phyloP scores from a whole-genome alignment of 2,888 invertebrate genomes.

The Aspidapion aeneum region DNA sequence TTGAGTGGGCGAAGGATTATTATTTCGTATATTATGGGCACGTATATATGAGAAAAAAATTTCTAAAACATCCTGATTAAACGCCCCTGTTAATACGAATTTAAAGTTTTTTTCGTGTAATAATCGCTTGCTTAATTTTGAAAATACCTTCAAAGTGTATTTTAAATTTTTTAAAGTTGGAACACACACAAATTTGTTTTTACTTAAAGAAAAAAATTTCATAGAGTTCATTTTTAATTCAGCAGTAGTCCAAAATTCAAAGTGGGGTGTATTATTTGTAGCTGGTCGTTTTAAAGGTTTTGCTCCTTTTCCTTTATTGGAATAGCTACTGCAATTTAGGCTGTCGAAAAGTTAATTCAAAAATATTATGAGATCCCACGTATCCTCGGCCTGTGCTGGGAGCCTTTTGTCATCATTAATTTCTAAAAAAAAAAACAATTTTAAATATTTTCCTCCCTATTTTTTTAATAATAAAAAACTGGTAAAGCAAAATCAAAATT shows the following conservation, averaged over 20 bases:
- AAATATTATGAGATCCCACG: constrained; percentile 23
- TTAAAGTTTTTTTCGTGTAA: constrained; percentile 8
- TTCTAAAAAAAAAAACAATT: constrained; percentile 16
- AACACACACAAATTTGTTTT: too few species aligned
- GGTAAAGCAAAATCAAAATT: neutral
- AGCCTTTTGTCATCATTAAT: constrained; percentile 11
- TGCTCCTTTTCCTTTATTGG: neutral
- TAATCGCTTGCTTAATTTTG: constrained; percentile 9
- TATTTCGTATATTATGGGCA: constrained; percentile 17
- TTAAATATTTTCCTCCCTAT: too few species aligned
- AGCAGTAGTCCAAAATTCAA: constrained; percentile 21
- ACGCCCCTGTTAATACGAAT: constrained; percentile 14
- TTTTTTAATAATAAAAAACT: constrained; percentile 4
- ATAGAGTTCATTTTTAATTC: constrained; percentile 12
- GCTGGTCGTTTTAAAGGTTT: constrained; percentile 22
- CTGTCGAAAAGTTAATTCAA: constrained; percentile 23
- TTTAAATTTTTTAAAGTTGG: constrained; percentile 13
- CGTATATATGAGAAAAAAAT: constrained; percentile 16
- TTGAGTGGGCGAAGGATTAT: constrained; percentile 13
- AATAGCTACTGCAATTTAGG: constrained; percentile 15
- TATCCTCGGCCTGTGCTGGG: constrained; percentile 17
- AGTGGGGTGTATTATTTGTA: constrained; percentile 15
- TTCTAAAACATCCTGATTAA: constrained; percentile 21
- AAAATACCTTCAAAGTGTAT: constrained; percentile 8
- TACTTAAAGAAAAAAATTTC: too few species aligned